Conservation (phyloP, 2,888 invertebrate species). For the Ornithoptera alexandrae region DNA sequence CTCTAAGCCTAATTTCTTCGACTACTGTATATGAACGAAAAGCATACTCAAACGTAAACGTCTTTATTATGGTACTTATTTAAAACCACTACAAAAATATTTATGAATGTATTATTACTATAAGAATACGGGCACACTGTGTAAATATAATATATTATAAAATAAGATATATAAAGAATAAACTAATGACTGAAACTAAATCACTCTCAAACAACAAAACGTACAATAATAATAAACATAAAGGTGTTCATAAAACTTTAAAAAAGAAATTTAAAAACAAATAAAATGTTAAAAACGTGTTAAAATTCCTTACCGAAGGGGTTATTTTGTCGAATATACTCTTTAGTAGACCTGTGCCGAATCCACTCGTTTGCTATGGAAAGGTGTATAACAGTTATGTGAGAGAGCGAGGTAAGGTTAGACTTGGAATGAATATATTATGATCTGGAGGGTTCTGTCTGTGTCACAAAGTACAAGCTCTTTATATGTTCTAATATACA, state of each 20-base stretch:
- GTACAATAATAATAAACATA: slow-evolving; percentile 63
- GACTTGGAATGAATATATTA: slow-evolving; percentile 65
- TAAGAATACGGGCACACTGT: slow-evolving; percentile 72
- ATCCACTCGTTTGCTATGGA: slow-evolving; percentile 80
- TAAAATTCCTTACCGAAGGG: slow-evolving; percentile 81
- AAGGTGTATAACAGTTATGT: slow-evolving; percentile 80
- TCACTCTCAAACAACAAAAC: slow-evolving; percentile 63
- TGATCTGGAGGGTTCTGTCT: slow-evolving; percentile 69
- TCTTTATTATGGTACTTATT: slow-evolving; percentile 18
- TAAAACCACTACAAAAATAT: slow-evolving; percentile 25
- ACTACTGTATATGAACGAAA: slow-evolving; percentile 70
- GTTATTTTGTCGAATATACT: slow-evolving; percentile 82
- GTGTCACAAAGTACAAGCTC: slow-evolving; percentile 80
- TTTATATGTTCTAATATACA: slow-evolving; percentile 73
- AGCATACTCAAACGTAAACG: slow-evolving; percentile 63
- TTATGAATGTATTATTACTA: slow-evolving; percentile 26
- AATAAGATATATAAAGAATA: slow-evolving; percentile 49
- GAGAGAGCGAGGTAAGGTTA: slow-evolving; percentile 75
- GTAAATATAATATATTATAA: slow-evolving; percentile 49
- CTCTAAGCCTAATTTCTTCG: slow-evolving; percentile 59
- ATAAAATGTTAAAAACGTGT: slow-evolving; percentile 73
- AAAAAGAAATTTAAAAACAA: slow-evolving; percentile 56
- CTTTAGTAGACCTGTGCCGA: slow-evolving; percentile 81
- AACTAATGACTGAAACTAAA: slow-evolving; percentile 65
- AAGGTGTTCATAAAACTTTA: slow-evolving; percentile 57